phyloP scores from a whole-genome alignment of 2,113 vertebrate species.

The Panurus biarmicus region DNA sequence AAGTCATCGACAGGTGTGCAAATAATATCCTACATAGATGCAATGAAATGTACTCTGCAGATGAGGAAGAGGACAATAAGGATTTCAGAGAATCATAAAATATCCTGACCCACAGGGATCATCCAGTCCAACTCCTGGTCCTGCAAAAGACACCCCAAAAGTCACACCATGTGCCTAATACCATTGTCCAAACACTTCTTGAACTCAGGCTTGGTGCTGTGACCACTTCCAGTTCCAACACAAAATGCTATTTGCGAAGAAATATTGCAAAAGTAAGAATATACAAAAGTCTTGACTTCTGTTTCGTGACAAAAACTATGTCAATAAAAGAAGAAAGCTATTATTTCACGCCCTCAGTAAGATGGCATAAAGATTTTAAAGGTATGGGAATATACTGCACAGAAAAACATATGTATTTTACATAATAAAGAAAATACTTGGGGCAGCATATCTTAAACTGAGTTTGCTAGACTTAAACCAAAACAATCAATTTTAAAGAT shows the following conservation, averaged over 20 bases:
- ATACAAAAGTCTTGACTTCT: background rate
- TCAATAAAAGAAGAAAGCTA: background rate
- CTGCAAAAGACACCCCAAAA: background rate
- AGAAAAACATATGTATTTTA: background rate
- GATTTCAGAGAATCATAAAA: background rate
- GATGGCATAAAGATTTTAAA: background rate
- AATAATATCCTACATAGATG: background rate
- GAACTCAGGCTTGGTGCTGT: background rate
- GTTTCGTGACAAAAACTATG: background rate
- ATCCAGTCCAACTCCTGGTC: rapidly evolving
- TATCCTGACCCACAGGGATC: background rate
- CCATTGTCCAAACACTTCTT: background rate
- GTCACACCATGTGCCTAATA: background rate
- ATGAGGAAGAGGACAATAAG: background rate
- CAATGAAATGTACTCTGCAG: background rate
- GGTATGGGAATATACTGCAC: background rate
- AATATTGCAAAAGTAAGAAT: background rate
- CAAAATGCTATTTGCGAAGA: background rate
- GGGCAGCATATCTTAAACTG: background rate
- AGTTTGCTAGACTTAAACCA: background rate
- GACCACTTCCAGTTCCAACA: background rate
- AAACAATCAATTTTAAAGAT: background rate
- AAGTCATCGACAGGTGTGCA: background rate
- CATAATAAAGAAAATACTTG: background rate
- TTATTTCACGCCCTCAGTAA: background rate